These are phyloP conservation scores for Sycon ciliatum DNA, from an alignment of 37 sponge, comb jelly and placozoan species.

Conservation along the genomic window DNA sequence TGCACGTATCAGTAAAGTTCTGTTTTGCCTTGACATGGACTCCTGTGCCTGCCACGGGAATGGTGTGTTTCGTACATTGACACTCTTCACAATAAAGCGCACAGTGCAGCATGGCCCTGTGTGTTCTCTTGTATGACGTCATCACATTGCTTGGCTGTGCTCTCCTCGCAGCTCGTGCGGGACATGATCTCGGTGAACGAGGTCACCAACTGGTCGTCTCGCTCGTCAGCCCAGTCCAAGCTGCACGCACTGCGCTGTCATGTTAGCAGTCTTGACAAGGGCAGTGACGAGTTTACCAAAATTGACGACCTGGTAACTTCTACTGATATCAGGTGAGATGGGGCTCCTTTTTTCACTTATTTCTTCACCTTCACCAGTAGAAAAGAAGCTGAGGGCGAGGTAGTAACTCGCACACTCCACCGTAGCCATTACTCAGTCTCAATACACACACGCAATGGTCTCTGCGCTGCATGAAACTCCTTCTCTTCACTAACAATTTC, in stretches of 20 bases:
- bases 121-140: no score
- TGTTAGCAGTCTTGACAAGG: conserved; percentile 37
- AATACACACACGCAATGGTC: no score
- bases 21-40: background rate
- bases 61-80: no score
- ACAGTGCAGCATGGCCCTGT: no score
- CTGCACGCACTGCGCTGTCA: conserved; percentile 75
- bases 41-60: no score
- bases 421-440: no score
- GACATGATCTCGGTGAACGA: conserved; percentile 82
- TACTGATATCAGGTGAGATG: conserved; percentile 42
- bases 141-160: no score
- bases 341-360: background rate
- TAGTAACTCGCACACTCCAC: no score
- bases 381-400: no score
- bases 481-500: no score
- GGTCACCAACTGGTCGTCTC: conserved; percentile 72
- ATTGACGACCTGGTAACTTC: conserved; percentile 45
- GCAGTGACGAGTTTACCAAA: conserved; percentile 45
- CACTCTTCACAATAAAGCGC: no score
- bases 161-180: conserved; percentile 45
- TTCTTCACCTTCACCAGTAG: background rate
- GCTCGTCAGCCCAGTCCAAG: conserved; percentile 51
- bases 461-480: no score
- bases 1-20: background rate